Percentiles rank a stretch among this genome's conserved stretches.
Evolutionary conservation across 2,797 vertebrate genomes (phyloP).

Genomic region (Pantherophis vulpinus): DNA sequence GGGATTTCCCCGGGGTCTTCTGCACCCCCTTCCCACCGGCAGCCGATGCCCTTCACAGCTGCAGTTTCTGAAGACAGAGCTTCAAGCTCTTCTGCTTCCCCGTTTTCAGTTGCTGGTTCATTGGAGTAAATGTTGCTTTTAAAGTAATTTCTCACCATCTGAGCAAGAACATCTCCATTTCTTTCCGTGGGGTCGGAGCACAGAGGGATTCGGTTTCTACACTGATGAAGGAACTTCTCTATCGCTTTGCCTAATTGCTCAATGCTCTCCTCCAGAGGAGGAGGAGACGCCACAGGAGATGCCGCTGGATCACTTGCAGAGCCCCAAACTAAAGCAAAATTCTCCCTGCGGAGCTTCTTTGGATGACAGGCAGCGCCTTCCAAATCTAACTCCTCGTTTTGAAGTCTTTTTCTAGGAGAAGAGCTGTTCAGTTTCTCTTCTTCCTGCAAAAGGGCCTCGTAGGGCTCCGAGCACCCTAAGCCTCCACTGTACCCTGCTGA

Average conservation of each 20-base stretch:
- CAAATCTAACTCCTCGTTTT: background rate
- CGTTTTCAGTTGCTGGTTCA: background rate
- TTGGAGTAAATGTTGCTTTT: too few species aligned
- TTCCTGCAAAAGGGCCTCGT: background rate
- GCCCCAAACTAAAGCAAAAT: too few species aligned
- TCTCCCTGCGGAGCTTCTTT: background rate
- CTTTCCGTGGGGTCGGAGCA: too few species aligned
- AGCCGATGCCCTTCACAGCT: too few species aligned
- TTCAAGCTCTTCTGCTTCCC: background rate
- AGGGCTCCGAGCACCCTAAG: background rate
- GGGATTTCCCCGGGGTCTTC: background rate
- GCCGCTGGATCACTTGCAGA: background rate
- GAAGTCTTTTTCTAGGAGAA: background rate
- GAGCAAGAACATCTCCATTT: background rate
- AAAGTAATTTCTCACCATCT: background rate
- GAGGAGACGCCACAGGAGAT: background rate
- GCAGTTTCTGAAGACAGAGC: background rate
- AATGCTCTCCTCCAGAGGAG: too few species aligned
- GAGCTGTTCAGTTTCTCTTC: background rate
- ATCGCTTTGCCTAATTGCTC: background rate
- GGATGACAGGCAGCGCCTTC: background rate
- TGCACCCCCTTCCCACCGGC: rapidly evolving
- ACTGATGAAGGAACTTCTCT: background rate
- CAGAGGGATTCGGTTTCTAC: background rate
- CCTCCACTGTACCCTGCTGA: background rate